phyloP scores from a whole-genome alignment of 2,113 vertebrate species.

The Chaetops frenatus region DNA sequence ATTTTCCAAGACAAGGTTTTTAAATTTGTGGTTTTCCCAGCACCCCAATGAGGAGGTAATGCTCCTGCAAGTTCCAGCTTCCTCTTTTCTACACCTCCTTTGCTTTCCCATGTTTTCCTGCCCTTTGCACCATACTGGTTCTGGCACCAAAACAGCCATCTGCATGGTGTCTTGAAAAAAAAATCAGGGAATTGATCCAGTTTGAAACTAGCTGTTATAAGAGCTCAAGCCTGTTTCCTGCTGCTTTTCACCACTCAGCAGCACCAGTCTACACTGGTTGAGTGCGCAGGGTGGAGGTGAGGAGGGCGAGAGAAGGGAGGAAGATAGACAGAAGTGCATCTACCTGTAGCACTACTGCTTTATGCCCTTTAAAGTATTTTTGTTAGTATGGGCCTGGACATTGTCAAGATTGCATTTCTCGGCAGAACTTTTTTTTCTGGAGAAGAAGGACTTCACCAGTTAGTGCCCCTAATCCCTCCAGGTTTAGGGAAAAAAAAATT shows the following conservation, averaged over 20 bases:
- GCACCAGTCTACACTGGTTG: neutral
- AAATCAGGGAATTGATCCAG: neutral
- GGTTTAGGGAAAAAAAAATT: neutral
- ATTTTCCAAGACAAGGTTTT: neutral
- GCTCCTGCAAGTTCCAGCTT: neutral
- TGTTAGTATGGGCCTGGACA: neutral
- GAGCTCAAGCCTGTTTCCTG: neutral
- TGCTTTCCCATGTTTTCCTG: neutral
- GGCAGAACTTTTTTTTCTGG: neutral
- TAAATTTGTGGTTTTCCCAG: accelerated
- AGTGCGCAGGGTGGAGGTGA: neutral
- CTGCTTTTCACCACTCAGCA: neutral
- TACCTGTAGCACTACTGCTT: neutral
- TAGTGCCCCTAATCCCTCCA: neutral
- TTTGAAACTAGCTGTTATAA: neutral
- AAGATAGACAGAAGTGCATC: neutral
- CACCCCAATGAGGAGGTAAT: neutral
- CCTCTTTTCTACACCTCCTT: neutral
- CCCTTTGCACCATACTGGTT: accelerated
- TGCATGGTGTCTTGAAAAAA: neutral
- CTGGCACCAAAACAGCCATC: neutral
- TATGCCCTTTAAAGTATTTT: neutral
- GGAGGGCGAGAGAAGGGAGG: neutral
- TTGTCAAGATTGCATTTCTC: neutral
- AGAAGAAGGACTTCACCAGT: neutral